Percentiles rank a stretch among this genome's conserved stretches.
These are phyloP conservation scores for Lydus trimaculatus DNA, from an alignment of 2,888 invertebrate species.

Conservation along the genomic window DNA sequence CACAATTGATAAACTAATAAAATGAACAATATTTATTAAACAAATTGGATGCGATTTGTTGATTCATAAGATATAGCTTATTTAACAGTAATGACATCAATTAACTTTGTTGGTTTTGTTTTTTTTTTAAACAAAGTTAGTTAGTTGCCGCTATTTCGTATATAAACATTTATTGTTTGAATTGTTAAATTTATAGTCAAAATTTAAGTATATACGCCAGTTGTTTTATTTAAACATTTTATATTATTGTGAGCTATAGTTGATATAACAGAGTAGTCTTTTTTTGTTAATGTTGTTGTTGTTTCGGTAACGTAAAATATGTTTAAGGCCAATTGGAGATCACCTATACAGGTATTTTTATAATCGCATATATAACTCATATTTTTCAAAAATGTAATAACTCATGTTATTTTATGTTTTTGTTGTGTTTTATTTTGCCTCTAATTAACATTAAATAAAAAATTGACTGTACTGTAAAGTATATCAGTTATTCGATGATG, in stretches of 20 bases:
- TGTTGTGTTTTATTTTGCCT: too few species aligned
- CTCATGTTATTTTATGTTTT: too few species aligned
- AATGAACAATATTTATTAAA: neutral
- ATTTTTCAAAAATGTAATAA: too few species aligned
- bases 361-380: neutral
- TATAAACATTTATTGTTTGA: neutral
- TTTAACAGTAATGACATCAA: constrained; percentile 9
- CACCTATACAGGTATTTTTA: constrained; percentile 11
- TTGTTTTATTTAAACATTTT: constrained; percentile 11
- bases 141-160: constrained; percentile 20
- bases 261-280: neutral
- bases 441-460: too few species aligned
- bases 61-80: neutral
- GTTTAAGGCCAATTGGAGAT: constrained; percentile 9
- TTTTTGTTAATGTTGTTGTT: too few species aligned
- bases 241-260: constrained; percentile 9
- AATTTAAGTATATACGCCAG: constrained; percentile 14
- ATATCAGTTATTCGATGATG: too few species aligned
- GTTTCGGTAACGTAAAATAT: neutral
- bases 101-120: constrained; percentile 5
- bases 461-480: too few species aligned
- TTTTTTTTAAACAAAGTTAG: constrained; percentile 22
- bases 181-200: constrained; percentile 13
- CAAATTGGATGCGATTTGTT: constrained; percentile 1
- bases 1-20: too few species aligned